Conservation (phyloP, 2,888 invertebrate species). For the Apamea anceps region DNA sequence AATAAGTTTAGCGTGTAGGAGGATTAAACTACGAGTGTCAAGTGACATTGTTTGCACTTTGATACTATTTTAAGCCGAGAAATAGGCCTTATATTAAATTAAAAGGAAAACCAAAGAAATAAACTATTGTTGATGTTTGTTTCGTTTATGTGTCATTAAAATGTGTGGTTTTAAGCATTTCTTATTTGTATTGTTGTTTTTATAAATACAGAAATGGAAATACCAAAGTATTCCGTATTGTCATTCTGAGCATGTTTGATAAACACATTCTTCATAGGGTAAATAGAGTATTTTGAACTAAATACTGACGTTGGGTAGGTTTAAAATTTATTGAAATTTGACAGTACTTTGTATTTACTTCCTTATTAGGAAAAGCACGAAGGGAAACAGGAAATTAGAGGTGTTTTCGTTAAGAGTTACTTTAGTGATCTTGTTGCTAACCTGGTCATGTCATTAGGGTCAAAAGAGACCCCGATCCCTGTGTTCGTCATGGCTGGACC, state of each 20-base stretch:
- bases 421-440: conserved; percentile 57
- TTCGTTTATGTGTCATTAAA: conserved; percentile 1
- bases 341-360: conserved; percentile 11
- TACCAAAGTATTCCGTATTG: neutral
- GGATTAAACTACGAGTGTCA: neutral
- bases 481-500: conserved; percentile 85
- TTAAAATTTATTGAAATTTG: neutral
- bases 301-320: neutral
- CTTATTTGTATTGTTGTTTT: neutral
- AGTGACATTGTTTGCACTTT: conserved; percentile 2
- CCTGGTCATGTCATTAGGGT: conserved; percentile 93
- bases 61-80: conserved; percentile 7
- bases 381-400: conserved; percentile 20
- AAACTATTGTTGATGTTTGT: conserved; percentile 11
- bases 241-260: neutral
- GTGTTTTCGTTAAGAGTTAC: conserved; percentile 21
- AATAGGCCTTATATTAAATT: neutral
- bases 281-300: neutral
- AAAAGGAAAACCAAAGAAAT: conserved; percentile 32
- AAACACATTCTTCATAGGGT: neutral
- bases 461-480: conserved; percentile 92
- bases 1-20: neutral
- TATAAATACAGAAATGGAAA: conserved; percentile 11
- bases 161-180: conserved; percentile 43
- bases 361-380: neutral